Percentiles rank a stretch among this genome's conserved stretches.
These are phyloP conservation scores for Zosterops lateralis DNA, from an alignment of 2,113 vertebrate genomes.

Conservation along the genomic window DNA sequence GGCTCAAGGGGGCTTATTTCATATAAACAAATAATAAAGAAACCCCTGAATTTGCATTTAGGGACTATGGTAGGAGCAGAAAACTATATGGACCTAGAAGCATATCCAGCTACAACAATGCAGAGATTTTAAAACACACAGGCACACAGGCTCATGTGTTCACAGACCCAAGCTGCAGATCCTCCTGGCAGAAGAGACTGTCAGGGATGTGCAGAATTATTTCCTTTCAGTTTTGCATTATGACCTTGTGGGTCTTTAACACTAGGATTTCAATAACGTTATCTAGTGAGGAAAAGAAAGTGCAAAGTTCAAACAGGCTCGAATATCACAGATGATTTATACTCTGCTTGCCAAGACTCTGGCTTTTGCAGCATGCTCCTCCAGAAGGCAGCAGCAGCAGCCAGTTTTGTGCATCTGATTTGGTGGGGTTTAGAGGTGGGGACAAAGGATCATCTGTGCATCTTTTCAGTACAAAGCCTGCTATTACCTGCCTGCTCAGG, in stretches of 20 bases:
- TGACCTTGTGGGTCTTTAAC: neutral
- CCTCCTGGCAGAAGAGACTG: neutral
- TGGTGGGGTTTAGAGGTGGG: neutral
- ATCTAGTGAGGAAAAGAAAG: neutral
- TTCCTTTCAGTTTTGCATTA: neutral
- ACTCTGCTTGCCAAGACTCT: neutral
- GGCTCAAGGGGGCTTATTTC: neutral
- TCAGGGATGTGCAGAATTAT: neutral
- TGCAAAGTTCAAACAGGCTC: neutral
- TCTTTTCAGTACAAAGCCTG: neutral
- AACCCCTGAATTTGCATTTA: accelerated
- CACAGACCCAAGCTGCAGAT: neutral
- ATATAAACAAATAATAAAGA: neutral
- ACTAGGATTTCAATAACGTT: neutral
- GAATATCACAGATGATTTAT: neutral
- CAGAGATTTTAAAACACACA: neutral
- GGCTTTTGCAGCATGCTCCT: neutral
- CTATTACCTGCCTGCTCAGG: neutral
- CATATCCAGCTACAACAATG: neutral
- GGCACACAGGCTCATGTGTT: neutral
- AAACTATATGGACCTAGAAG: neutral
- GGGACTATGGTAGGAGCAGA: neutral
- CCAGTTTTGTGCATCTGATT: neutral
- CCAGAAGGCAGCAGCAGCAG: slow-evolving; percentile 14
- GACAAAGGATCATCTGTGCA: neutral